A percentile compares a stretch with the other conserved stretches of the same genome.
Evolutionary conservation across 2,113 vertebrate genomes (phyloP).

Genomic region (Ranitomeya variabilis): DNA sequence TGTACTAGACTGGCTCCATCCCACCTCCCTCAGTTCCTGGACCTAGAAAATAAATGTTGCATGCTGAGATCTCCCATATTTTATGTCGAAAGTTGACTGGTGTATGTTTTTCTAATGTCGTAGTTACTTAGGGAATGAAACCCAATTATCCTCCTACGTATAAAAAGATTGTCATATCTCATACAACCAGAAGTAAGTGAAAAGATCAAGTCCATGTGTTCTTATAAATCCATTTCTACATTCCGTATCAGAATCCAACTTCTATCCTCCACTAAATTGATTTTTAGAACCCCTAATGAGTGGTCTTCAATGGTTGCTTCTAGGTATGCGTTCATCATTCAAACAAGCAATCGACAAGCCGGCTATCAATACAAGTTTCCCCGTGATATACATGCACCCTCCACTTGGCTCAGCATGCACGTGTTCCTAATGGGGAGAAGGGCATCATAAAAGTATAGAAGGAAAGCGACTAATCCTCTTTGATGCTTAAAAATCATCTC

Average conservation of each 20-base stretch:
- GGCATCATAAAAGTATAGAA: too few species aligned
- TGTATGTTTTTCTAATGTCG: not conserved
- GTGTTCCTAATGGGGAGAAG: too few species aligned
- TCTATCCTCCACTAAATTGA: not conserved
- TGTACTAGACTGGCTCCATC: constrained; percentile 2
- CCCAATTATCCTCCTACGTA: not conserved
- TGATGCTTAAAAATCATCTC: too few species aligned
- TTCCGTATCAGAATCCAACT: not conserved
- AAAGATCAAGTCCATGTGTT: not conserved
- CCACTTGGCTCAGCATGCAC: too few species aligned
- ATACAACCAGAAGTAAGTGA: not conserved
- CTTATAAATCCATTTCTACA: not conserved
- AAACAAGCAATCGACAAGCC: too few species aligned
- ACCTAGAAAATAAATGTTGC: not conserved
- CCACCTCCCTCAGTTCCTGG: constrained; percentile 15
- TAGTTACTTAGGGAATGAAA: not conserved
- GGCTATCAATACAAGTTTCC: too few species aligned
- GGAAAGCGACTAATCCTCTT: too few species aligned
- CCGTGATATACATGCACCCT: too few species aligned
- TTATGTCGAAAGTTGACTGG: not conserved
- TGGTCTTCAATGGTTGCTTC: too few species aligned
- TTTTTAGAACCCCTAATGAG: too few species aligned
- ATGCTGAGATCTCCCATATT: not conserved
- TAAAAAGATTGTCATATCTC: not conserved
- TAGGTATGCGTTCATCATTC: too few species aligned